Evolutionary conservation across 2,888 invertebrate species (phyloP).

Genomic region (Thera britannica): DNA sequence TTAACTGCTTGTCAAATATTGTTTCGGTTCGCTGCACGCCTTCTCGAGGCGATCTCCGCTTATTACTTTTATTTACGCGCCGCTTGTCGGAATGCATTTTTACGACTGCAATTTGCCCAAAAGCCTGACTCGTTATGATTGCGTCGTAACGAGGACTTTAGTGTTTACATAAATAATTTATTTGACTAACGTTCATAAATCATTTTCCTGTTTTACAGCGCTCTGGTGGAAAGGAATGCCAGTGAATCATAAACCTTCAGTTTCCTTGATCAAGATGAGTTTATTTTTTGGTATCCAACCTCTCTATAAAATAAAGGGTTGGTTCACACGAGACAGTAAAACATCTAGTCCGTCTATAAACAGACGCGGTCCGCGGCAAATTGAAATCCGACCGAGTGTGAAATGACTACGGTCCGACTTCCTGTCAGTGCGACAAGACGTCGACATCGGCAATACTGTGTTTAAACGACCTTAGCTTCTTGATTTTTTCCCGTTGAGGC

Average conservation of each 20-base stretch:
- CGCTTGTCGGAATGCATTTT: constrained; percentile 61
- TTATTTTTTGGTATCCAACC: background rate
- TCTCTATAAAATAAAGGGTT: constrained; percentile 17
- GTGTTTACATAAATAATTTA: constrained; percentile 48
- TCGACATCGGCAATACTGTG: constrained; percentile 47
- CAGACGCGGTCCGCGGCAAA: constrained; percentile 70
- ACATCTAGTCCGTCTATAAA: constrained; percentile 65
- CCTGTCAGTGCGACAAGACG: constrained; percentile 63
- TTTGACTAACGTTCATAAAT: constrained; percentile 40
- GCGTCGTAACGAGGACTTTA: constrained; percentile 50
- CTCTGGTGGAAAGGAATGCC: constrained; percentile 10
- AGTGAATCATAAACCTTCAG: constrained; percentile 1
- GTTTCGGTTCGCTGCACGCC: constrained; percentile 62
- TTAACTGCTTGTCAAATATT: constrained; percentile 77
- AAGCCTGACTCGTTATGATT: constrained; percentile 57
- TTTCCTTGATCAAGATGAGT: background rate
- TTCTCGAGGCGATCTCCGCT: constrained; percentile 56
- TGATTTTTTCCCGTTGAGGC: constrained; percentile 4
- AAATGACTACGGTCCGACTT: constrained; percentile 76
- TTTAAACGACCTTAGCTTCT: constrained; percentile 17
- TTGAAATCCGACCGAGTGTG: constrained; percentile 81
- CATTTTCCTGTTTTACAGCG: constrained; percentile 20
- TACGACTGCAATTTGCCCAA: constrained; percentile 63
- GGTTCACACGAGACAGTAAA: constrained; percentile 38
- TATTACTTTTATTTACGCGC: constrained; percentile 68